Percentiles rank a stretch among this genome's conserved stretches.
These are phyloP conservation scores for Blastobasis adustella DNA, from an alignment of 2,888 invertebrate species.

Conservation along the genomic window DNA sequence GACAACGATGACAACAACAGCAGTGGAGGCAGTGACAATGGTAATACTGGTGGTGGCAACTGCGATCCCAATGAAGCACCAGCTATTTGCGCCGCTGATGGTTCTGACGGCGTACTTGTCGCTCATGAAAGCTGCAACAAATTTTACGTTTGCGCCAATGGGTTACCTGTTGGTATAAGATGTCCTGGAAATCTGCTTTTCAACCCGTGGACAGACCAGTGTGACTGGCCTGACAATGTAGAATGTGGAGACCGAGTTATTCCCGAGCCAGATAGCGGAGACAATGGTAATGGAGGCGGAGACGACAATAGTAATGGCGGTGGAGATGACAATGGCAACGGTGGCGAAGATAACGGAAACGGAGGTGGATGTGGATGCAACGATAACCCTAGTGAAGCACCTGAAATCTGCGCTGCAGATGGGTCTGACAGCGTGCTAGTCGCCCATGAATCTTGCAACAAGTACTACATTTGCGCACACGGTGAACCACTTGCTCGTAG, in stretches of 20 bases:
- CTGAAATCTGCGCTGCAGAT: slow-evolving; percentile 25
- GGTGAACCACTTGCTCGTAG: slow-evolving; percentile 23
- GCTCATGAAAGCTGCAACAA: slow-evolving; percentile 34
- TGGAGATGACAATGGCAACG: slow-evolving; percentile 5
- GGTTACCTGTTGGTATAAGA: slow-evolving; percentile 20
- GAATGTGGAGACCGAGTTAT: slow-evolving; percentile 27
- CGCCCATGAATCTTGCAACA: slow-evolving; percentile 35
- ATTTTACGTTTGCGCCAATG: slow-evolving; percentile 30
- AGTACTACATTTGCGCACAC: slow-evolving; percentile 30
- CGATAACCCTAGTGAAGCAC: slow-evolving; percentile 29
- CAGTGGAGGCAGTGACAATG: not conserved
- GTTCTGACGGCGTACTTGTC: slow-evolving; percentile 28
- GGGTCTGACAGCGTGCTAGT: slow-evolving; percentile 28
- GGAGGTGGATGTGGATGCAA: slow-evolving; percentile 10
- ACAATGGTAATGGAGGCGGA: slow-evolving; percentile 12
- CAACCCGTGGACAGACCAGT: slow-evolving; percentile 24
- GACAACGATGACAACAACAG: not conserved
- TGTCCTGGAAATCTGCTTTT: slow-evolving; percentile 28
- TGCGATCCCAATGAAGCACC: slow-evolving; percentile 17
- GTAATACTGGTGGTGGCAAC: slow-evolving; percentile 10
- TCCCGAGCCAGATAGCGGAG: slow-evolving; percentile 6
- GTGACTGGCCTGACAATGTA: slow-evolving; percentile 37
- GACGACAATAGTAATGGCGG: slow-evolving; percentile 3
- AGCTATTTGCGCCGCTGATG: slow-evolving; percentile 23
- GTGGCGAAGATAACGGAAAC: not conserved